Evolutionary conservation across 2,888 invertebrate species (phyloP).

Genomic region (Globia sparganii): DNA sequence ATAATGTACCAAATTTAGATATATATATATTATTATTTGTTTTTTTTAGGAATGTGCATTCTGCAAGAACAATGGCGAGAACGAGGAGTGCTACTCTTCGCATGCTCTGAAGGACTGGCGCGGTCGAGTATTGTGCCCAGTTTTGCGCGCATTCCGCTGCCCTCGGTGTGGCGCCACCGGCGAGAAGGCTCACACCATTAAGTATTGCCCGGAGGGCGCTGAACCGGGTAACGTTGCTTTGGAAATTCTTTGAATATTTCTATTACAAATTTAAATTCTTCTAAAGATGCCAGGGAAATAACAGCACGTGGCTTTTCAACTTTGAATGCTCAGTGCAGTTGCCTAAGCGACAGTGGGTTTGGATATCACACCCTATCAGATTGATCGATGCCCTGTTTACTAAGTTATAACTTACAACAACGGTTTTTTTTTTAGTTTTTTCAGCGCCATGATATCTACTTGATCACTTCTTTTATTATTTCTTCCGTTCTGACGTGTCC

Average conservation of each 20-base stretch:
- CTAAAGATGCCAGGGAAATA: too few relatives aligned
- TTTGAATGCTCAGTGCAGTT: not conserved
- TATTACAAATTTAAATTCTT: not conserved
- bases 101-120: slow-evolving; percentile 92
- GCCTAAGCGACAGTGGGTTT: not conserved
- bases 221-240: slow-evolving; percentile 69
- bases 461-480: not conserved
- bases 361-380: not conserved
- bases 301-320: not conserved
- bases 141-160: slow-evolving; percentile 93
- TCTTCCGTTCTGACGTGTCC: not conserved
- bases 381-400: not conserved
- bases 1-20: not conserved
- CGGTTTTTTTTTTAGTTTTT: too few relatives aligned
- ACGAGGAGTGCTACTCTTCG: slow-evolving; percentile 91
- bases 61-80: slow-evolving; percentile 94
- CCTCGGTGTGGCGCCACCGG: slow-evolving; percentile 93
- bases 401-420: not conserved
- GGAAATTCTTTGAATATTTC: not conserved
- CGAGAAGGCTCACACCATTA: slow-evolving; percentile 92
- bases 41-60: slow-evolving; percentile 92
- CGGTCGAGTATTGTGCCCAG: slow-evolving; percentile 93
- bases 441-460: not conserved
- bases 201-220: slow-evolving; percentile 81
- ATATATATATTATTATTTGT: not conserved